Percentiles rank a stretch among this genome's conserved stretches.
phyloP scores from a whole-genome alignment of 2,888 invertebrate genomes.

The Aleiodes leptofemur region DNA sequence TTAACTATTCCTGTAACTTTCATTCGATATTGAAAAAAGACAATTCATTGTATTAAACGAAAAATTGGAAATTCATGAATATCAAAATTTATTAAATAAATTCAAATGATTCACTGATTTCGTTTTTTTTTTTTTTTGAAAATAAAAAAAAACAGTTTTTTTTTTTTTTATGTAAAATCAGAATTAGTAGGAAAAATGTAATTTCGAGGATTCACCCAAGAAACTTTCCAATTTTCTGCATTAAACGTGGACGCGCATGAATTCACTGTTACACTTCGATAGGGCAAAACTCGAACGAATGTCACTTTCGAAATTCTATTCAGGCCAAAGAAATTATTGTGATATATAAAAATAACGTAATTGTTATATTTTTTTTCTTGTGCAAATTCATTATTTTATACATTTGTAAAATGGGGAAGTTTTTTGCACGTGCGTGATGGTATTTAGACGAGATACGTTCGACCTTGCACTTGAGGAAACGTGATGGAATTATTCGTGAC shows the following conservation, averaged over 20 bases:
- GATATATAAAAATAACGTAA: conserved; percentile 10
- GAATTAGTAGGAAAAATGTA: conserved; percentile 1
- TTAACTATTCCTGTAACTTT: conserved; percentile 1
- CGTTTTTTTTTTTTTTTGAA: no score
- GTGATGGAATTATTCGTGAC: conserved; percentile 40
- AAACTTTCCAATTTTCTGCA: conserved; percentile 35
- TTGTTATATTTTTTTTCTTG: not conserved
- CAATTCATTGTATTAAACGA: no score
- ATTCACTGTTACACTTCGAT: conserved; percentile 32
- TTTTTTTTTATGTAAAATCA: not conserved
- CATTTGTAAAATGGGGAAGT: not conserved
- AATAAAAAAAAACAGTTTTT: not conserved
- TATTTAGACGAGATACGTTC: not conserved
- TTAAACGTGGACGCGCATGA: conserved; percentile 31
- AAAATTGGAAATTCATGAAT: no score
- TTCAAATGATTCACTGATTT: not conserved
- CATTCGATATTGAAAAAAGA: not conserved
- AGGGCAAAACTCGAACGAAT: conserved; percentile 37
- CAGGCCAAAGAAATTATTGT: conserved; percentile 34
- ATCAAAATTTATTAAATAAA: not conserved
- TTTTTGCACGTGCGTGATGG: no score
- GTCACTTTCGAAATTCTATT: conserved; percentile 39
- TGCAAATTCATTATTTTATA: not conserved
- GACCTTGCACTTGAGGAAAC: conserved; percentile 44
- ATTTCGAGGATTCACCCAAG: conserved; percentile 21